Base-by-base conservation (phyloP, 1,140 invertebrate genomes). In the Prorops nasuta region DNA sequence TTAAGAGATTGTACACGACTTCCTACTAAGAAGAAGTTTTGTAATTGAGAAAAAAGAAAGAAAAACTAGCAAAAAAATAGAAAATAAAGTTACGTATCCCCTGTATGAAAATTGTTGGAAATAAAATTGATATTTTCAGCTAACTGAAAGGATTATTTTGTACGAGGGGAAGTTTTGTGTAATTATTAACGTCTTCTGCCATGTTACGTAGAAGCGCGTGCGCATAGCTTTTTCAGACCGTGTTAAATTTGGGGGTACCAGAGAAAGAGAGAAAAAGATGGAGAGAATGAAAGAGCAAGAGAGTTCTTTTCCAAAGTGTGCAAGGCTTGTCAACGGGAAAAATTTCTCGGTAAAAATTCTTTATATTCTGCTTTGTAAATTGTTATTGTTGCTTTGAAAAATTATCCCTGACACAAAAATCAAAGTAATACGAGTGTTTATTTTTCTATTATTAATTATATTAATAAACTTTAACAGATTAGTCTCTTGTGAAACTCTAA, bases 281-380 rank as follows among this genome's bases (percentile, higher is more conserved):
- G n/a, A n/a, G n/a, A n/a, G n/a, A n/a, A n/a, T n/a, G 49, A 37
- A 45, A 54, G 56, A 57, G 52, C 57, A 56, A 58, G 58, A 60
- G 54, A 62, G 47, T 49, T 56, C 64, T 64, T 64, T 67, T 66
- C 67, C 60, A 69, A 67, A 69, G 49, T 49, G 67, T 66, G 64
- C 56, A 55, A 53, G 42, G 49, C 38, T 53, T 67, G 63, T 68
- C 64, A 67, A 52, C 51, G 47, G 36, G 54, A 57, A 60, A 60
- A 63, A 58, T 51, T 56, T 56, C 37, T 55, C 35, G 45, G 53
- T 51, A 34, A 60, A 45, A 42, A 51, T 15, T 21, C 32, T 43
- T 19, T 36, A n/a, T 9, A 35, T 35, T n/a, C 28, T 12, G 15
- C n/a, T n/a, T n/a, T 36, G 43, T 43, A 24, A 28, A 18, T 48